These are phyloP conservation scores for Drepanosiphum platanoidis DNA, from an alignment of 2,888 invertebrate species.

Conservation along the genomic window DNA sequence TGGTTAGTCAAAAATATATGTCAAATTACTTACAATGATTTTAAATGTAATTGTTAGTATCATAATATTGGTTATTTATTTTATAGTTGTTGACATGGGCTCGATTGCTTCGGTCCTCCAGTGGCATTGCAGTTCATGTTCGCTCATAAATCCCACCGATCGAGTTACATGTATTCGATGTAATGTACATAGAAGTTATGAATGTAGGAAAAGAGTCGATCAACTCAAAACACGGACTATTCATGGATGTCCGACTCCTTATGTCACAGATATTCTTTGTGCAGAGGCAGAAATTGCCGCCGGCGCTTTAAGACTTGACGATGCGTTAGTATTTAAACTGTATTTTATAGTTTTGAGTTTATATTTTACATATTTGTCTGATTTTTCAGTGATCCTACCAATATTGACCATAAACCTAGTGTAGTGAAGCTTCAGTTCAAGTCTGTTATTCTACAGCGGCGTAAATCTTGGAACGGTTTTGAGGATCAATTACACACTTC, in stretches of 20 bases:
- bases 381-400: constrained; percentile 38
- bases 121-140: constrained; percentile 90
- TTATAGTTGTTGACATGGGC: constrained; percentile 73
- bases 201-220: constrained; percentile 70
- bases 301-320: constrained; percentile 50
- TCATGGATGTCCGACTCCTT: constrained; percentile 64
- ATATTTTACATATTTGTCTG: neutral
- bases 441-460: constrained; percentile 39
- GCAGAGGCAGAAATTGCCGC: constrained; percentile 56
- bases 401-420: constrained; percentile 19
- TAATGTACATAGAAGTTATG: constrained; percentile 69
- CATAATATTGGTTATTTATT: neutral
- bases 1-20: neutral
- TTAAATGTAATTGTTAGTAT: neutral
- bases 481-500: constrained; percentile 9
- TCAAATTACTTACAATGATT: constrained; percentile 1
- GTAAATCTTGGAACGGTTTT: constrained; percentile 58
- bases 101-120: constrained; percentile 93
- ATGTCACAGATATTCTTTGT: constrained; percentile 47
- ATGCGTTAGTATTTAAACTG: constrained; percentile 26
- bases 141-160: constrained; percentile 89
- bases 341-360: neutral
- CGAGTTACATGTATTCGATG: constrained; percentile 85
- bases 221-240: constrained; percentile 64
- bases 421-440: constrained; percentile 41